Evolutionary conservation across 2,888 invertebrate species (phyloP), one percentile per base, ranked within the genome.

Genomic region (Rhagophthalmus giganteus): DNA sequence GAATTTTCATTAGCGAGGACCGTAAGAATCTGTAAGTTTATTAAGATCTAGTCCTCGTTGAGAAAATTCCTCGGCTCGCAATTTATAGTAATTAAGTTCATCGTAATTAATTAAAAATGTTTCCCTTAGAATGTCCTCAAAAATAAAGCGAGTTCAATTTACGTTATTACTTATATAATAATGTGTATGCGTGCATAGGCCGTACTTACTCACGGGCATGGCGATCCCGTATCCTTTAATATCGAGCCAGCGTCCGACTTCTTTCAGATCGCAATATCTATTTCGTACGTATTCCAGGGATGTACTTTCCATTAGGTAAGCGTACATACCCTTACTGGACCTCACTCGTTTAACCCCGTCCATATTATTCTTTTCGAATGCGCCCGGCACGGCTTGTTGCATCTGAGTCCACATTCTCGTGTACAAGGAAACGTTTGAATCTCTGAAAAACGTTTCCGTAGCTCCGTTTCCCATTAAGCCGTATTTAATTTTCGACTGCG

Each of bases 271-370:
- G 68, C 95, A 96, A 64, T 91, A 82, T 54, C 90, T 80, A 72
- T 93, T 89, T 56, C 90, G 81, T 64, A 87, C 87, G 74, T 96
- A 99, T 74, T 99, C 97, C 57, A 98, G 87, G 1, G 89, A 87
- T 0, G 94, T 90, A 3, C 94, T 95, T 77, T 98, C 98, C 93
- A 97, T 96, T 32, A 99, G 79, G 72, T 89, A 98, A 2, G 98
- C 98, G 73, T 94, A 99, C 42, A 80, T 81, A 39, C 87, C 81
- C 71, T 89, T 89, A 28, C 83, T 85, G 72, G 85, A 87, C 40
- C 83, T 66, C 0, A 96, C 96, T 51, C 91, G 80, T 8, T 92
- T 88, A 1, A 94, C 86, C 0, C 96, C 97, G 66, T 93, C 91
- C 31, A 84, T 83, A 69, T 94, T 96, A 66, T 81, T 86, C 51